Evolutionary conservation across 2,888 invertebrate genomes (phyloP).

Genomic region (Tenthredo mesomela): DNA sequence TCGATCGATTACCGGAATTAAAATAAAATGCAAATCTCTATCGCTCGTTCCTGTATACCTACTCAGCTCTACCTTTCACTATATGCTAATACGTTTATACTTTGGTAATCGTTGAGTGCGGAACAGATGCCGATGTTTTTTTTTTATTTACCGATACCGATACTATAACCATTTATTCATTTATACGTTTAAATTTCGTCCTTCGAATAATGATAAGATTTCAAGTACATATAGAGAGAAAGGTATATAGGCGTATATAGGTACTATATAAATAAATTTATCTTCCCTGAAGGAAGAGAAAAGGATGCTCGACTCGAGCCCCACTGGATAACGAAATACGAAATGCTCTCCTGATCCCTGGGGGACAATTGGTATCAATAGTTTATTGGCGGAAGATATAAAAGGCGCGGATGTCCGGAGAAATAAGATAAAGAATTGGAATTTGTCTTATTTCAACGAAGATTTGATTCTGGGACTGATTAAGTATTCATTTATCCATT

Average conservation of each 20-base stretch:
- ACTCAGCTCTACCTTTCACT: slow-evolving; percentile 65
- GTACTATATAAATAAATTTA: slow-evolving; percentile 49
- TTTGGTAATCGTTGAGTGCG: slow-evolving; percentile 76
- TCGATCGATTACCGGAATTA: slow-evolving; percentile 77
- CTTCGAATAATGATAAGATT: slow-evolving; percentile 63
- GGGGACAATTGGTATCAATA: slow-evolving; percentile 72
- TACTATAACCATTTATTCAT: not conserved
- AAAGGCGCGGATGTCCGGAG: slow-evolving; percentile 12
- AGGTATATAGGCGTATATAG: not conserved
- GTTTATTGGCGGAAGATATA: slow-evolving; percentile 64
- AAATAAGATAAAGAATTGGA: not conserved
- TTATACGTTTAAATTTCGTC: not conserved
- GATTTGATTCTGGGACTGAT: slow-evolving; percentile 11
- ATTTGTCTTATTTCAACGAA: slow-evolving; percentile 13
- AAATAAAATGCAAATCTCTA: slow-evolving; percentile 77
- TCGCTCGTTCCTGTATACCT: slow-evolving; percentile 10
- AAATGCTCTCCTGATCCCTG: slow-evolving; percentile 57
- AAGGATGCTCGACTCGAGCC: not conserved
- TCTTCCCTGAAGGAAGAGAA: not conserved
- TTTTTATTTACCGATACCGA: slow-evolving; percentile 58
- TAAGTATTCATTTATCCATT: slow-evolving; percentile 22
- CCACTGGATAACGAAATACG: not conserved
- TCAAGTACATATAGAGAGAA: slow-evolving; percentile 64
- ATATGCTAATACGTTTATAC: slow-evolving; percentile 72
- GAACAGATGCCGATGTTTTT: slow-evolving; percentile 74